Conservation (phyloP, 2,888 invertebrate genomes). For the Linnaemya vulpina region DNA sequence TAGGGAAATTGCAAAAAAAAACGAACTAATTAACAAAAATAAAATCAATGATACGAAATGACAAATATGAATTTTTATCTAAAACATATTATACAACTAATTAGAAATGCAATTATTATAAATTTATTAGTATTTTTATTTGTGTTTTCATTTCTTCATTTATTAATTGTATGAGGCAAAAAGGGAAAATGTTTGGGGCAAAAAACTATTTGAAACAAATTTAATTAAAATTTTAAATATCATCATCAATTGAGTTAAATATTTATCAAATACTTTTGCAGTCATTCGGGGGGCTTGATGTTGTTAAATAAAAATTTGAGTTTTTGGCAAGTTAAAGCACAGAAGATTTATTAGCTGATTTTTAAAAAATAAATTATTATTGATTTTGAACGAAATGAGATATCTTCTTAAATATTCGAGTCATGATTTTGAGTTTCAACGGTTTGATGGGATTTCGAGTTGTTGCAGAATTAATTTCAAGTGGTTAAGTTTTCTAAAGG, state of each 20-base stretch:
- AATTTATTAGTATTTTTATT: slow-evolving; percentile 56
- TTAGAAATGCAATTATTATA: slow-evolving; percentile 67
- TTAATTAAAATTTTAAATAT: slow-evolving; percentile 45
- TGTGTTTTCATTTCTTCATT: slow-evolving; percentile 35
- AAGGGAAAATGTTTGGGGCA: neutral
- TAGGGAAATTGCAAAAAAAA: slow-evolving; percentile 4
- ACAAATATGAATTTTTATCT: slow-evolving; percentile 65
- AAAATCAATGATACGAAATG: slow-evolving; percentile 42
- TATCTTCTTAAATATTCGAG: too few relatives aligned
- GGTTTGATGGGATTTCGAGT: too few relatives aligned
- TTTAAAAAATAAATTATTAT: too few relatives aligned
- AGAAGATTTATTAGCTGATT: too few relatives aligned
- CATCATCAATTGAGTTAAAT: slow-evolving; percentile 33
- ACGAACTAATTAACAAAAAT: slow-evolving; percentile 4
- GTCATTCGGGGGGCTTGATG: too few relatives aligned
- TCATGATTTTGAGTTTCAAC: too few relatives aligned
- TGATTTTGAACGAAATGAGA: too few relatives aligned
- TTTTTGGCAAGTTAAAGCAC: too few relatives aligned
- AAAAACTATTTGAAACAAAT: slow-evolving; percentile 6
- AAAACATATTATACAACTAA: slow-evolving; percentile 62
- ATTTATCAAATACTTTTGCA: slow-evolving; percentile 1
- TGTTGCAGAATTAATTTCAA: too few relatives aligned
- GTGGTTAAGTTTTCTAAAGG: too few relatives aligned
- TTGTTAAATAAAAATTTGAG: too few relatives aligned
- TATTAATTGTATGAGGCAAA: neutral